Evolutionary conservation across 2,888 invertebrate species (phyloP).

Genomic region (Gastracanthus pulcherrimus): DNA sequence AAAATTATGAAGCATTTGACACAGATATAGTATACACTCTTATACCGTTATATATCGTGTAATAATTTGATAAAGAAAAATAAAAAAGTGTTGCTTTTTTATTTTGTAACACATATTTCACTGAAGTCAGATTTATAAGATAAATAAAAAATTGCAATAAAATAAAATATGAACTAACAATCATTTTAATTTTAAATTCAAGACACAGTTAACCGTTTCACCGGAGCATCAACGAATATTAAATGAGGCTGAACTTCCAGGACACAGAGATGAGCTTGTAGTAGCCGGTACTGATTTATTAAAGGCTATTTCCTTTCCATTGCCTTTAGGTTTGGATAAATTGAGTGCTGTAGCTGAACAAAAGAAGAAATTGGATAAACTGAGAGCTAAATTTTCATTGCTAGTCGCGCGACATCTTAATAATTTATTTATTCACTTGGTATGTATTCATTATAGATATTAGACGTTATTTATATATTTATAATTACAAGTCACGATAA

Average conservation of each 20-base stretch:
- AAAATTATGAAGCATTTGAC: too few relatives aligned
- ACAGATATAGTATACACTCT: neutral
- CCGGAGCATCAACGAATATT: constrained; percentile 83
- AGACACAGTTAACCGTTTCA: constrained; percentile 86
- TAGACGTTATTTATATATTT: neutral
- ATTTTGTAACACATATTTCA: too few relatives aligned
- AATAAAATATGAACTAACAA: too few relatives aligned
- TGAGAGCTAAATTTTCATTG: constrained; percentile 88
- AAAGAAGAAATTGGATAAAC: constrained; percentile 86
- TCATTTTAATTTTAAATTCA: constrained; percentile 57
- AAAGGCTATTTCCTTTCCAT: constrained; percentile 82
- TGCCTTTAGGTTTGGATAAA: constrained; percentile 73
- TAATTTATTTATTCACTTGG: constrained; percentile 96
- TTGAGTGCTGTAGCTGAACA: constrained; percentile 91
- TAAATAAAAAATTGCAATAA: too few relatives aligned
- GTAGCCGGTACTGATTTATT: constrained; percentile 86
- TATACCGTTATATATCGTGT: constrained; percentile 19
- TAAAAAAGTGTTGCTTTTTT: too few relatives aligned
- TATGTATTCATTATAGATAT: too few relatives aligned
- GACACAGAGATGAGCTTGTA: constrained; percentile 82
- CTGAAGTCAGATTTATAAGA: too few relatives aligned
- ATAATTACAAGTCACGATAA: neutral
- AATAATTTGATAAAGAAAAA: constrained; percentile 39
- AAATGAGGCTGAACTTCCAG: constrained; percentile 85
- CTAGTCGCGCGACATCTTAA: constrained; percentile 94